Percentiles rank a stretch among this genome's conserved stretches.
These are phyloP conservation scores for Poeciliopsis turrubarensis DNA, from an alignment of 2,113 vertebrate species.

Conservation along the genomic window DNA sequence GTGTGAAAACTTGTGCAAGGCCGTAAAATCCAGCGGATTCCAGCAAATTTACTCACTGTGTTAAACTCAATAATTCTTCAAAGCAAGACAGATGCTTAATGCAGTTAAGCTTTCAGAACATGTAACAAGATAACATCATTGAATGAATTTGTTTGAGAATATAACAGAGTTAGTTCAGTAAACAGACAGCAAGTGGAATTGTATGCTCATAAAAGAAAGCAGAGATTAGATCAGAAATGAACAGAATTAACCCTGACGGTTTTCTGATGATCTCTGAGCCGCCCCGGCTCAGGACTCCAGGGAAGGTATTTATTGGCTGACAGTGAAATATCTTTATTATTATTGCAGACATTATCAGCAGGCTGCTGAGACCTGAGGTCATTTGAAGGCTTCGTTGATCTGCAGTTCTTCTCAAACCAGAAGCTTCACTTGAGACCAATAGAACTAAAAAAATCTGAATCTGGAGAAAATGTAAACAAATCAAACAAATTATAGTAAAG, in stretches of 20 bases:
- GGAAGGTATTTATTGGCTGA: background rate
- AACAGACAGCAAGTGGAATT: background rate
- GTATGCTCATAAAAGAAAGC: background rate
- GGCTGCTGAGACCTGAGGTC: background rate
- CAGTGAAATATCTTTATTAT: background rate
- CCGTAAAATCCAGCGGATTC: background rate
- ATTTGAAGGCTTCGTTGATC: too few species aligned
- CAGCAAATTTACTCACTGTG: conserved; percentile 2
- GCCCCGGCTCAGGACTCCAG: background rate
- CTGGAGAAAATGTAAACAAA: background rate
- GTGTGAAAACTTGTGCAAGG: background rate
- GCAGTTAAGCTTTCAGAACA: conserved; percentile 8
- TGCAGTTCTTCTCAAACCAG: background rate
- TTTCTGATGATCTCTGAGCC: background rate
- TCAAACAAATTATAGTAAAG: background rate
- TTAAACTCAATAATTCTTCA: background rate
- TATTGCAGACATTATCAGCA: background rate
- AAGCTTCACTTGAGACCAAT: background rate
- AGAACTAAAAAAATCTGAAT: background rate
- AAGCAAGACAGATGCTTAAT: background rate
- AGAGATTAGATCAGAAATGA: background rate
- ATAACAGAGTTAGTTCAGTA: background rate
- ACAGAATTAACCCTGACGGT: background rate
- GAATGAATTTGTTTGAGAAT: conserved; percentile 14
- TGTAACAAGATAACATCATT: background rate